Percentiles rank a stretch among this genome's conserved stretches.
phyloP scores from a whole-genome alignment of 2,113 vertebrate genomes.

The Eulemur rufifrons region DNA sequence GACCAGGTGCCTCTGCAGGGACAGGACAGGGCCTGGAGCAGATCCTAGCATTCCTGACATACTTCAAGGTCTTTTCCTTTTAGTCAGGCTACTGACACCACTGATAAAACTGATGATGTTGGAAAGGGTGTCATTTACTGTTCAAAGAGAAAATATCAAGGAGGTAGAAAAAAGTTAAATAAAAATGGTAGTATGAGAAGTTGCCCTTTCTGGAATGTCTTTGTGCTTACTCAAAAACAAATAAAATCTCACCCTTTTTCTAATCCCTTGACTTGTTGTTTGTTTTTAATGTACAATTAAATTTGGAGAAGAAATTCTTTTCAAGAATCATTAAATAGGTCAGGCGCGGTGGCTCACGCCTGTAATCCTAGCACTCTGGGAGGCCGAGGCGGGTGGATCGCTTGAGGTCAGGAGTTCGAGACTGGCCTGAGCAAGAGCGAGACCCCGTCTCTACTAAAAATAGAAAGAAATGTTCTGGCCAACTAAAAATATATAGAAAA shows the following conservation, averaged over 20 bases:
- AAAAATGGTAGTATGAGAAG: background rate
- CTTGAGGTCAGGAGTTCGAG: no score
- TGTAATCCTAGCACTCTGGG: no score
- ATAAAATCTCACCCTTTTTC: background rate
- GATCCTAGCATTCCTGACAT: background rate
- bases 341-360: no score
- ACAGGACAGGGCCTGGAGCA: background rate
- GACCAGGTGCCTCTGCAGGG: background rate
- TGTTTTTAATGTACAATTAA: background rate
- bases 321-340: background rate
- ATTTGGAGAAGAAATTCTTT: background rate
- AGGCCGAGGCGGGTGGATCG: no score
- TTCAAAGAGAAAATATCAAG: background rate
- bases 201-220: background rate
- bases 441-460: no score
- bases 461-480: no score
- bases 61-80: no score
- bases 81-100: background rate
- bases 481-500: no score
- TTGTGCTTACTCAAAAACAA: background rate
- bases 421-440: no score
- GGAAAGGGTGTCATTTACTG: background rate
- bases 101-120: background rate
- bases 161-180: background rate
- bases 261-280: background rate